Percentiles rank a stretch among this genome's conserved stretches.
These are phyloP conservation scores for Callimorpha dominula DNA, from an alignment of 2,888 invertebrate genomes.

Conservation along the genomic window DNA sequence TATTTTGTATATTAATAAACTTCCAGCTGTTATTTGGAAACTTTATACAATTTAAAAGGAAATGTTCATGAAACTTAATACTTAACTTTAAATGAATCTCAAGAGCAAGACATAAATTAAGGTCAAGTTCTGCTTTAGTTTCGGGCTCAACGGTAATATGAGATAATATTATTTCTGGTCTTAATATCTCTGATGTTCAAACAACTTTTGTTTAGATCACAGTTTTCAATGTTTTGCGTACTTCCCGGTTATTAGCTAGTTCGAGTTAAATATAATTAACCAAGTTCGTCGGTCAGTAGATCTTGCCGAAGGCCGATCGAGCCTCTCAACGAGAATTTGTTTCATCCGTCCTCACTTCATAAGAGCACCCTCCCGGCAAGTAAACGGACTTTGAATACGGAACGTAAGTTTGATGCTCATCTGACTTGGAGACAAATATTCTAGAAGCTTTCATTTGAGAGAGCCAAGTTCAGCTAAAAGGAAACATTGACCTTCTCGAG, in stretches of 20 bases:
- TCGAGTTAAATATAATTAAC: neutral
- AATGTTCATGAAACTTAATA: neutral
- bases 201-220: neutral
- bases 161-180: neutral
- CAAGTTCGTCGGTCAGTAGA: too few species aligned
- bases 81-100: neutral
- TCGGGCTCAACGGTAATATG: neutral
- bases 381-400: conserved; percentile 41
- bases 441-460: conserved; percentile 17
- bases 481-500: too few species aligned
- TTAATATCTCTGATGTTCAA: neutral
- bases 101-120: neutral
- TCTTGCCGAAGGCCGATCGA: too few species aligned
- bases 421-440: conserved; percentile 21
- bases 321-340: too few species aligned
- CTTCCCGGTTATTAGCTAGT: neutral
- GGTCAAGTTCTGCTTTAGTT: neutral
- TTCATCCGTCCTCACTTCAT: too few species aligned
- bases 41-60: neutral
- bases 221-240: neutral
- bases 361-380: too few species aligned
- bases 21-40: neutral
- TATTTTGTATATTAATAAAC: neutral
- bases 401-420: conserved; percentile 34
- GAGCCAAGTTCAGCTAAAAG: neutral